Conservation (phyloP, 2,888 invertebrate genomes). For the Alentia gelatinosa region DNA sequence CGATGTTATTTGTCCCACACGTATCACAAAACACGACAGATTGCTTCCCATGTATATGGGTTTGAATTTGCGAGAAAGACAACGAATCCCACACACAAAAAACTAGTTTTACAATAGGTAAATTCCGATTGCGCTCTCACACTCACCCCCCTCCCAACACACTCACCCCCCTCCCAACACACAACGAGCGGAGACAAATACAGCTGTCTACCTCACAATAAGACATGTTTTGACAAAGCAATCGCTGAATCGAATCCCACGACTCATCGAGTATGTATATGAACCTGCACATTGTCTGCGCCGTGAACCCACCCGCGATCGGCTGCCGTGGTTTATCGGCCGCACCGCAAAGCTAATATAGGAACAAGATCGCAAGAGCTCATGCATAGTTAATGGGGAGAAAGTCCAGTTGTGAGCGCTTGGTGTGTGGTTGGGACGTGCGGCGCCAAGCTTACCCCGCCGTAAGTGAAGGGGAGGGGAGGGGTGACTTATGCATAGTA, state of each 20-base stretch:
- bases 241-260: neutral
- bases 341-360: slow-evolving; percentile 29
- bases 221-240: slow-evolving; percentile 27
- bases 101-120: too few species aligned
- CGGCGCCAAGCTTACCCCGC: neutral
- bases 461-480: too few species aligned
- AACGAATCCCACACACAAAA: too few species aligned
- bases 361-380: slow-evolving; percentile 17
- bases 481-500: slow-evolving; percentile 27
- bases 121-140: too few species aligned
- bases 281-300: slow-evolving; percentile 19
- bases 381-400: slow-evolving; percentile 31
- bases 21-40: too few species aligned
- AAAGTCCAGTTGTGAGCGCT: neutral
- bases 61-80: too few species aligned
- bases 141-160: neutral
- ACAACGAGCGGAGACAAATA: neutral
- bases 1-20: too few species aligned
- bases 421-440: neutral
- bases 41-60: too few species aligned
- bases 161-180: neutral
- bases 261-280: slow-evolving; percentile 27
- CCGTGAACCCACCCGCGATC: neutral
- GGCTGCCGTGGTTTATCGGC: neutral
- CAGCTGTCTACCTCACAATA: neutral